These are phyloP conservation scores for Poeciliopsis paucimaculata DNA, from an alignment of 2,797 vertebrate species.

Conservation along the genomic window DNA sequence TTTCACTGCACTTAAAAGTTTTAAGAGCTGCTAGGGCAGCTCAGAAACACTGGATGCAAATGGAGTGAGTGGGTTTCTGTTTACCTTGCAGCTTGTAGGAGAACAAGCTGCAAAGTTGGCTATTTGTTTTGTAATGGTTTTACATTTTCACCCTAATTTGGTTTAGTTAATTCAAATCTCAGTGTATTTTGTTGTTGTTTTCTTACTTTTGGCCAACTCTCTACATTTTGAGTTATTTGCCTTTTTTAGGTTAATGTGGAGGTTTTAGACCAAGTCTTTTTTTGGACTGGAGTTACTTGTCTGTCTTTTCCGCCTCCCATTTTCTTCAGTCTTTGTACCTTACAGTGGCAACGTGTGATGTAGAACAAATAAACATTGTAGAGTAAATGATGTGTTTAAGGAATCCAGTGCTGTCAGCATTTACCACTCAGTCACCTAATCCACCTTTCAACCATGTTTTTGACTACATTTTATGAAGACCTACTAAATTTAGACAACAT, in stretches of 20 bases:
- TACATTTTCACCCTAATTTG: neutral
- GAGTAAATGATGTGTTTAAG: too few species aligned
- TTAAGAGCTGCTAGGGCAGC: constrained; percentile 10
- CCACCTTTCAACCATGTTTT: too few species aligned
- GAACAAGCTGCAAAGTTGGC: constrained; percentile 1
- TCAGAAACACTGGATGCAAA: neutral
- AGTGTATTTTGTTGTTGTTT: neutral
- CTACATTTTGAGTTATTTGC: neutral
- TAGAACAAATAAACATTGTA: too few species aligned
- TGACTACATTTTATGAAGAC: too few species aligned
- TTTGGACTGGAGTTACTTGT: neutral
- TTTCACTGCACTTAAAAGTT: constrained; percentile 27
- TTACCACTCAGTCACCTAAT: too few species aligned
- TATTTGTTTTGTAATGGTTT: neutral
- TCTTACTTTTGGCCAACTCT: neutral
- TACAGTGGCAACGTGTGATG: too few species aligned
- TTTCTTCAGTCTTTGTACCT: too few species aligned
- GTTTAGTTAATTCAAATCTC: neutral
- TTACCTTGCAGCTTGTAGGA: neutral
- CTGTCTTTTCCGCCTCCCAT: too few species aligned
- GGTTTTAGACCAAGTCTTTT: neutral
- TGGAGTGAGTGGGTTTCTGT: constrained; percentile 2
- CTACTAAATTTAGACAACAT: too few species aligned
- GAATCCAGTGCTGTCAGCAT: too few species aligned
- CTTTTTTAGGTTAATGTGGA: neutral